Base-by-base conservation (phyloP, 2,888 invertebrate species). In the Listrodromus nycthemerus region DNA sequence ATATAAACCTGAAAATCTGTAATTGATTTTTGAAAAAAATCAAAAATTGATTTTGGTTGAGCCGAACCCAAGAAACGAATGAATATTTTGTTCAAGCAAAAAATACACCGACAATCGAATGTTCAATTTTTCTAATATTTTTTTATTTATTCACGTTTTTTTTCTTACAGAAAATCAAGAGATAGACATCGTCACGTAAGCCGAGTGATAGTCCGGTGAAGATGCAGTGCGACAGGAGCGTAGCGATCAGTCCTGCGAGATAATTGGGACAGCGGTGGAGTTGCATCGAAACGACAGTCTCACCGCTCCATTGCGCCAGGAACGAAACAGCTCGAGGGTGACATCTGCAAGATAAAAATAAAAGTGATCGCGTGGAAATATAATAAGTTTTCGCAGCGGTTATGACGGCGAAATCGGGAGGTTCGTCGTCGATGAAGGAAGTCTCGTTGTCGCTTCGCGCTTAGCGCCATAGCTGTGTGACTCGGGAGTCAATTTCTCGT, bases 351-450 rank as follows among this genome's bases (percentile, higher is more conserved):
- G 24, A 75, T 13, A 24, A 76, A 74, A 61, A 65, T 73, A 45
- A 24, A 63, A 52, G 19, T 37, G n/a, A n/a, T 70, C 19, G 63
- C 16, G 48, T 19, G 24, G 16, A 70, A 33, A 6, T 37, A 52
- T 16, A 45, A 45, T 19, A 67, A 13, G 41, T 55, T 7, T 55
- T 61, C 45, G 77, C 6, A 63, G 65, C 82, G 90, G 90, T 90
- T 88, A 92, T 91, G 92, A 92, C 92, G 92, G 92, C 89, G 80
- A 92, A 92, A 85, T 92, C 91, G 86, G 92, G 91, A 83, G 91
- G 91, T 81, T 85, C 85, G 86, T 66, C 50, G 81, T 85, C 48
- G 74, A 73, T 71, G 70, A 80, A 74, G 76, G n/a, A 52, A 78
- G 50, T 73, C 30, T 45, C 52, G 52, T 74, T 63, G 61, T 70